phyloP scores from a whole-genome alignment of 2,888 invertebrate genomes.

The Entomobrya multifasciata region DNA sequence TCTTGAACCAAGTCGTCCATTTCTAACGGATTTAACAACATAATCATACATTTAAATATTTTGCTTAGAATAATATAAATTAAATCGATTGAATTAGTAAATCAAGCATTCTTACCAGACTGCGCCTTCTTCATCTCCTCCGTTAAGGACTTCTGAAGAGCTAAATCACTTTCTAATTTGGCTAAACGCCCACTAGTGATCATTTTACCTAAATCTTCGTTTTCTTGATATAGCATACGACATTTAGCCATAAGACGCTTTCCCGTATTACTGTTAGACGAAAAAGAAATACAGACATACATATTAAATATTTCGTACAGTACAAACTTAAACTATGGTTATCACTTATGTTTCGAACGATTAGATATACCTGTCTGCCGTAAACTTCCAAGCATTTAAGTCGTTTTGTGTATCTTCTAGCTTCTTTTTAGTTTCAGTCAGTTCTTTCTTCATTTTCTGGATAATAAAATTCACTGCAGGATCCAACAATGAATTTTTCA shows the following conservation, averaged over 20 bases:
- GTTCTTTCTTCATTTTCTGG: constrained; percentile 93
- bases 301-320: too few relatives aligned
- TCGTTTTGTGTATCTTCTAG: constrained; percentile 98
- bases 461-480: constrained; percentile 96
- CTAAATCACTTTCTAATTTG: constrained; percentile 96
- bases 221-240: constrained; percentile 95
- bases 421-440: constrained; percentile 93
- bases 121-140: constrained; percentile 98
- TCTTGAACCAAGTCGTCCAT: constrained; percentile 97
- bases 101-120: constrained; percentile 85
- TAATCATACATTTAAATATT: neutral
- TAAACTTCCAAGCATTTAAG: constrained; percentile 99
- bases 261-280: constrained; percentile 90
- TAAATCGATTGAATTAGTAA: neutral
- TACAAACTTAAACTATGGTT: too few relatives aligned
- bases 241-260: constrained; percentile 99
- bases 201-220: constrained; percentile 97
- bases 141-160: constrained; percentile 95
- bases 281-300: neutral
- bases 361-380: constrained; percentile 94
- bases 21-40: constrained; percentile 84
- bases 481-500: constrained; percentile 93
- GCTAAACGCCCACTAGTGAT: constrained; percentile 97
- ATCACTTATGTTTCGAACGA: too few relatives aligned
- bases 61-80: neutral